Evolutionary conservation across 2,888 invertebrate genomes (phyloP).

Genomic region (Sepioteuthis lessoniana): DNA sequence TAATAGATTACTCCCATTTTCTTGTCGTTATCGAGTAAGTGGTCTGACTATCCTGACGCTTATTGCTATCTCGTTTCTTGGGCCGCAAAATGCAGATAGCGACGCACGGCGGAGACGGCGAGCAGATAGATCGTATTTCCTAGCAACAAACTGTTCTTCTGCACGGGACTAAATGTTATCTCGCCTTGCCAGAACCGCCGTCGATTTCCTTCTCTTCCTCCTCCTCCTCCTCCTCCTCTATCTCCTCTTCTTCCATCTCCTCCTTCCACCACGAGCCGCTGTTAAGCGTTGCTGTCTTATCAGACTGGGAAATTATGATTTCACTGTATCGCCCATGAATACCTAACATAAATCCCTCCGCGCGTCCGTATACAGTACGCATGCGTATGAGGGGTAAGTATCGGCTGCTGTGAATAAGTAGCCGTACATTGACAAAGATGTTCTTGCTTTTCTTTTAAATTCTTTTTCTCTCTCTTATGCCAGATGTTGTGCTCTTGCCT

Average conservation of each 20-base stretch:
- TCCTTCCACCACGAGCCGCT: neutral
- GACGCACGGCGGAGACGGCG: slow-evolving; percentile 21
- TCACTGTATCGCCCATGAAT: slow-evolving; percentile 4
- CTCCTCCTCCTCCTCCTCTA: too few relatives aligned
- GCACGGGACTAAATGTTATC: slow-evolving; percentile 23
- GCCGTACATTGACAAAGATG: neutral
- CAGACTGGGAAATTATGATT: slow-evolving; percentile 23
- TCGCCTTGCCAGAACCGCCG: neutral
- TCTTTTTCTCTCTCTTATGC: neutral
- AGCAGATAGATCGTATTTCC: slow-evolving; percentile 33
- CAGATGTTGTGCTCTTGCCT: too few relatives aligned
- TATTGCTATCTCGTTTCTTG: slow-evolving; percentile 33
- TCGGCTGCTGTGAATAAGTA: neutral
- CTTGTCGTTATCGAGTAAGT: neutral
- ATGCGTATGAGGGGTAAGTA: neutral
- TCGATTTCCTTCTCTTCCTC: neutral
- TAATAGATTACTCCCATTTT: slow-evolving; percentile 11
- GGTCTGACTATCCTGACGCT: slow-evolving; percentile 33
- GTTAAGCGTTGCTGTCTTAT: slow-evolving; percentile 33
- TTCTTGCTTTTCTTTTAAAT: neutral
- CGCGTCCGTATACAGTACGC: neutral
- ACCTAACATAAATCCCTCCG: slow-evolving; percentile 33
- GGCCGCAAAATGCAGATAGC: slow-evolving; percentile 33
- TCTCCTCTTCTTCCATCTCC: neutral
- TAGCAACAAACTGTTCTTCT: slow-evolving; percentile 23